phyloP scores from a whole-genome alignment of 2,113 vertebrate species.

The Platichthys flesus region DNA sequence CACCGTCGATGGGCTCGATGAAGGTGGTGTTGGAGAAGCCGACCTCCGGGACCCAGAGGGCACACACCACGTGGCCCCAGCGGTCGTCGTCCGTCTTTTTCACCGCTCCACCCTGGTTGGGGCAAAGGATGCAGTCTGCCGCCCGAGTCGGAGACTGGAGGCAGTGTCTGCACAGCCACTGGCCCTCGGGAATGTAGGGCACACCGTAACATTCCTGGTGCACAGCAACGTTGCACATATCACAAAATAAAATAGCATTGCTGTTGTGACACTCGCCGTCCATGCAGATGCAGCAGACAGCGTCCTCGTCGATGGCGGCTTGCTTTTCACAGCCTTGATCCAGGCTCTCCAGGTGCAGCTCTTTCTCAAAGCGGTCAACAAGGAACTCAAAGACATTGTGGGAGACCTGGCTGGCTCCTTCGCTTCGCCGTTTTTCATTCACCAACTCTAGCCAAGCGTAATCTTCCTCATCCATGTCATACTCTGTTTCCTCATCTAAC shows the following conservation, averaged over 20 bases:
- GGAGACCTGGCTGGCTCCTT: constrained; percentile 91
- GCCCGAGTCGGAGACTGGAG: constrained; percentile 90
- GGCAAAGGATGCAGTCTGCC: constrained; percentile 93
- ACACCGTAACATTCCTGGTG: constrained; percentile 99
- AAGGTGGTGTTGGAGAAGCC: constrained; percentile 97
- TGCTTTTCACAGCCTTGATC: constrained; percentile 88
- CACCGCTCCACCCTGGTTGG: constrained; percentile 95
- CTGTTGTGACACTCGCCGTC: constrained; percentile 96
- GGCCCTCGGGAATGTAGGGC: constrained; percentile 97
- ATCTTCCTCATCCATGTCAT: constrained; percentile 99
- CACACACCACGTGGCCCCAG: constrained; percentile 98
- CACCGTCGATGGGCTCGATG: constrained; percentile 97
- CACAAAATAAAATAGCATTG: constrained; percentile 97
- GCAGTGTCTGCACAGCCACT: constrained; percentile 97
- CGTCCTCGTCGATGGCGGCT: constrained; percentile 92
- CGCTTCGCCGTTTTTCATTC: constrained; percentile 90
- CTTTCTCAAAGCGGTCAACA: constrained; percentile 97
- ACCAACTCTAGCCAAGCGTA: constrained; percentile 96
- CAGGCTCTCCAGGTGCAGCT: constrained; percentile 91
- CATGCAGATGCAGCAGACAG: constrained; percentile 96
- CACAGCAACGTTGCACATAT: constrained; percentile 94
- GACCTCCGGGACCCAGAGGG: constrained; percentile 98
- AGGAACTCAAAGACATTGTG: constrained; percentile 97
- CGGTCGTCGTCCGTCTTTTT: constrained; percentile 97
- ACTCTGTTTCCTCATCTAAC: constrained; percentile 96